phyloP scores from a whole-genome alignment of 2,797 vertebrate genomes.

The Semotilus atromaculatus region DNA sequence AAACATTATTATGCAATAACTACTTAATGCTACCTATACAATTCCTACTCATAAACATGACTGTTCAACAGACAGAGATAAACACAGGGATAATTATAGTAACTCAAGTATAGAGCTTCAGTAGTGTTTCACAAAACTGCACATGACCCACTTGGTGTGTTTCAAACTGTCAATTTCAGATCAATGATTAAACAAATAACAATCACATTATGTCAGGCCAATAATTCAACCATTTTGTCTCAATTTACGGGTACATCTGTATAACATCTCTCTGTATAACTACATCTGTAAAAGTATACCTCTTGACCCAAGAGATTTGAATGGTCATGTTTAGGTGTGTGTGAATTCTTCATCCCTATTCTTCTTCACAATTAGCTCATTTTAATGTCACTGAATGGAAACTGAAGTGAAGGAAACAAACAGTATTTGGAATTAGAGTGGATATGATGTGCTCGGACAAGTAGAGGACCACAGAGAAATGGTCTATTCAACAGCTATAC shows the following conservation, averaged over 20 bases:
- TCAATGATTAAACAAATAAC: not conserved
- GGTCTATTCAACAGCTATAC: slow-evolving; percentile 72
- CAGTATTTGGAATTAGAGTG: slow-evolving; percentile 57
- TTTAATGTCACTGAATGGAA: slow-evolving; percentile 33
- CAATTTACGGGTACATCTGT: not conserved
- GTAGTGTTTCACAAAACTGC: not conserved
- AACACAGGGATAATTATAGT: not conserved
- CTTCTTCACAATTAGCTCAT: slow-evolving; percentile 21
- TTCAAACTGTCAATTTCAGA: not conserved
- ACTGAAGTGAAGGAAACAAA: slow-evolving; percentile 53
- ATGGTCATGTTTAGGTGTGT: not conserved
- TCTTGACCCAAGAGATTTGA: not conserved
- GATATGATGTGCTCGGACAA: slow-evolving; percentile 37
- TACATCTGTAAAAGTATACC: not conserved
- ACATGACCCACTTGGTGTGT: not conserved
- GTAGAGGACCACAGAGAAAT: slow-evolving; percentile 52
- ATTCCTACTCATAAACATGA: not conserved
- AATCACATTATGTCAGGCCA: not conserved
- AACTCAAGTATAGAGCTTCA: not conserved
- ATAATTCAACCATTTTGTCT: slow-evolving; percentile 6
- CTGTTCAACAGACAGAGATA: not conserved
- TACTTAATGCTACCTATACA: not conserved
- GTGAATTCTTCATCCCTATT: slow-evolving; percentile 41
- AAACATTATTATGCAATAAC: not conserved
- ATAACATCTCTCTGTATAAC: not conserved